Conservation (phyloP, 1,140 invertebrate species). For the Orius insidiosus region DNA sequence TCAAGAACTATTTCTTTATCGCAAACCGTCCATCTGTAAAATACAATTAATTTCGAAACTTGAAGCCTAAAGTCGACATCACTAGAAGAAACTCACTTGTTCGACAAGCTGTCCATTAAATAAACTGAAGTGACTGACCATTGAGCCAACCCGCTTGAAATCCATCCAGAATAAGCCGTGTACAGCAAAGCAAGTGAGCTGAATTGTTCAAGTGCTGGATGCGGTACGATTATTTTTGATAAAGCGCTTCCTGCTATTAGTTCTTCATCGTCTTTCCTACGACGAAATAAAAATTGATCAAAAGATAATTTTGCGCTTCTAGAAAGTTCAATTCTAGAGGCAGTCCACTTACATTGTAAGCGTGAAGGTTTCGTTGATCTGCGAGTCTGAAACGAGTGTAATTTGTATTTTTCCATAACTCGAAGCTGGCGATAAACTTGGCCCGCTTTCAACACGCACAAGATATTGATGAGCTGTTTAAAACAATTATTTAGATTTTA, state of each 20-base stretch:
- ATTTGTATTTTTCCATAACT: conserved; percentile 72
- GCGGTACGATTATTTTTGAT: conserved; percentile 68
- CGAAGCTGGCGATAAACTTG: conserved; percentile 38
- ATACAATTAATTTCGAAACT: conserved; percentile 7
- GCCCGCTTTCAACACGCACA: conserved; percentile 58
- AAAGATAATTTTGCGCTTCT: background rate
- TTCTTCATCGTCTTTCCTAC: conserved; percentile 60
- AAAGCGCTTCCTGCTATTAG: conserved; percentile 48
- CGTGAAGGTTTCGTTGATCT: conserved; percentile 73
- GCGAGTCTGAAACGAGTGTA: conserved; percentile 57
- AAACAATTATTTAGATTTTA: conserved; percentile 5
- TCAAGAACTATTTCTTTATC: conserved; percentile 54
- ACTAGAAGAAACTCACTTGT: conserved; percentile 35
- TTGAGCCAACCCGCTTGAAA: conserved; percentile 60
- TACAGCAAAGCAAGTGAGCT: conserved; percentile 57
- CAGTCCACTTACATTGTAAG: conserved; percentile 53
- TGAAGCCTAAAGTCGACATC: no score
- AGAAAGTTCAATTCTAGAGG: background rate
- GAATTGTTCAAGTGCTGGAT: conserved; percentile 61
- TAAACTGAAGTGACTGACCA: conserved; percentile 69
- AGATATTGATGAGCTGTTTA: conserved; percentile 65
- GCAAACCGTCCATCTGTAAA: conserved; percentile 54
- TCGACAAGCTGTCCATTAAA: conserved; percentile 69
- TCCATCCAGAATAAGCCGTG: conserved; percentile 79
- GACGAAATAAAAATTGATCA: background rate